Base-by-base conservation (phyloP, 2,113 vertebrate genomes). In the Anarhynchus alexandrinus region DNA sequence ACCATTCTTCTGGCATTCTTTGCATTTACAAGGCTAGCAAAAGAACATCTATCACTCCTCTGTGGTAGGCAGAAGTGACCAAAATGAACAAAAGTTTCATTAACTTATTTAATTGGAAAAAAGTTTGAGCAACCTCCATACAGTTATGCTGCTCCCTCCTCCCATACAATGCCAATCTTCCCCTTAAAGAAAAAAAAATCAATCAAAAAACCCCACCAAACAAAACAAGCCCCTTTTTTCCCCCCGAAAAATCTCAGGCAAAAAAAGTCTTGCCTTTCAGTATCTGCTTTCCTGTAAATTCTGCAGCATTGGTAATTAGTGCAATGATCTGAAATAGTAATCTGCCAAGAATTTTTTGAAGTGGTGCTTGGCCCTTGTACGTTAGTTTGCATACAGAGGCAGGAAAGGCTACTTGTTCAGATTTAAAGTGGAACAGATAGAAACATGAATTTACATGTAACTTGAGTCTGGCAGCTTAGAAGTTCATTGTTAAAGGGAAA, bases 161-260 rank as follows among this genome's bases (percentile, higher is more conserved):
- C 32, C 20, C 71, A 74, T 4, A 69, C 12, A 29, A 23, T 4
- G 6, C 21, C 66, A 66, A 27, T 29, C 66, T 45, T 55, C 30
- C 10, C 27, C 49, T 61, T 27, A 65, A 61, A 49, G 62, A 49
- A 38, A 76, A 23, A 59, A 8, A 36, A 34, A 47, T 2, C 20
- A 36, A 59, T 12, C 29, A 47, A 30, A 62, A 86, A 21, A 25
- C 2, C 4, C 6, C 34, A 54, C 12, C 49, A 59, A 86, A 69
- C 5, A 79, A 71, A n/a, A 15, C n/a, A 12, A 5, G 1, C 22
- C 1, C 11, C 1, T 11, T 47, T 76, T 40, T 4, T 34, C 8
- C 2, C 0, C 11, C 34, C 22, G 13, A 88, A 91, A 51, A 74
- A n/a, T 12, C 49, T 73, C 38, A 73, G 54, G 22, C 6, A 72